Evolutionary conservation across 2,888 invertebrate species (phyloP).

Genomic region (Ennomos fuscantarius): DNA sequence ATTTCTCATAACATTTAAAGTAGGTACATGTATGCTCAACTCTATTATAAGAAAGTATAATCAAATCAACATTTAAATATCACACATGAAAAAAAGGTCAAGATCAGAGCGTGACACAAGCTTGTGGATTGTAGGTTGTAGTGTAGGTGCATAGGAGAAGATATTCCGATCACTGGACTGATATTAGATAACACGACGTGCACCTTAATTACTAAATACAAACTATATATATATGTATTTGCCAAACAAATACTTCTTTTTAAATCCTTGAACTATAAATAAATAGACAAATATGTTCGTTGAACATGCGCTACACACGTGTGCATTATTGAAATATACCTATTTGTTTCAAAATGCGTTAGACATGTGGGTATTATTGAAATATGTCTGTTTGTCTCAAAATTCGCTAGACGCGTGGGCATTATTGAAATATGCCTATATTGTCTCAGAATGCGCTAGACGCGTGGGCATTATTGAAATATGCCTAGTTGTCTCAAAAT

Average conservation of each 20-base stretch:
- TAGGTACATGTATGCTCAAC: neutral
- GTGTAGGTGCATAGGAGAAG: slow-evolving; percentile 47
- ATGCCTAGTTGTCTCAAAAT: no score
- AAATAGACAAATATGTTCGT: slow-evolving; percentile 3
- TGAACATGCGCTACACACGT: no score
- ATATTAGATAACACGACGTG: slow-evolving; percentile 52
- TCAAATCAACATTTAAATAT: slow-evolving; percentile 46
- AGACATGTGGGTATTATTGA: no score
- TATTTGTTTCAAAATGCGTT: no score
- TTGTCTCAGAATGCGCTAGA: no score
- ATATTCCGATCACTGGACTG: slow-evolving; percentile 71
- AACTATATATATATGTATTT: slow-evolving; percentile 6
- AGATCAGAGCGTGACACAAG: slow-evolving; percentile 59
- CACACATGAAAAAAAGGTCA: slow-evolving; percentile 69
- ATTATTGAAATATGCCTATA: no score
- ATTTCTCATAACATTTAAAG: neutral
- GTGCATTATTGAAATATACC: no score
- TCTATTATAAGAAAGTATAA: slow-evolving; percentile 39
- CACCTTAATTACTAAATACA: slow-evolving; percentile 1
- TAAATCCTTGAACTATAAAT: slow-evolving; percentile 5
- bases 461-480: no score
- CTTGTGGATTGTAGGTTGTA: slow-evolving; percentile 33
- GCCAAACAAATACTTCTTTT: neutral
- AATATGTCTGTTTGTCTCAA: no score
- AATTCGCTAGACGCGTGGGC: no score